These are phyloP conservation scores for Rhynchotus rufescens DNA, from an alignment of 2,797 vertebrate species.

Conservation along the genomic window DNA sequence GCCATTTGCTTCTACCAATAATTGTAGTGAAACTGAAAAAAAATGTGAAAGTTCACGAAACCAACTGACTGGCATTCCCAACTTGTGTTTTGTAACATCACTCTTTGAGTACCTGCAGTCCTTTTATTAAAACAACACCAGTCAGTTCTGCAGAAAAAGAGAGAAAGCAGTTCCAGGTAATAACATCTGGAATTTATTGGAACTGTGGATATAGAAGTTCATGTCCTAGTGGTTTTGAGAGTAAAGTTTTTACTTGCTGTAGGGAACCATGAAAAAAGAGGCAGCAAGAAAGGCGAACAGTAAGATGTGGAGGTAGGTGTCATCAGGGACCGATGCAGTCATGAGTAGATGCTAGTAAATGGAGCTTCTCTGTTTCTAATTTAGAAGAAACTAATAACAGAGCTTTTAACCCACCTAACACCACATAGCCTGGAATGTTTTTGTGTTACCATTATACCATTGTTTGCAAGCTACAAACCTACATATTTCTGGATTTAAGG, in stretches of 20 bases:
- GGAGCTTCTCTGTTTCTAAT: neutral
- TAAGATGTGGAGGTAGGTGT: neutral
- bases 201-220: neutral
- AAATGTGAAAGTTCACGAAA: neutral
- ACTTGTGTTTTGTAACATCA: neutral
- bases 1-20: neutral
- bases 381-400: neutral
- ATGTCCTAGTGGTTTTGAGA: neutral
- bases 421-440: neutral
- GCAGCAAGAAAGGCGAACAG: neutral
- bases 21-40: neutral
- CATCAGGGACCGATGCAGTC: neutral
- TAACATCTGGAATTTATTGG: neutral
- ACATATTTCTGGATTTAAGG: neutral
- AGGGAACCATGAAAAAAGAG: neutral
- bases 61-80: neutral
- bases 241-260: neutral
- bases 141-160: neutral
- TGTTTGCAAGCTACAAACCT: neutral
- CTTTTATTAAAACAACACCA: neutral
- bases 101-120: neutral
- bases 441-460: neutral
- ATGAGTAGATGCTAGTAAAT: neutral
- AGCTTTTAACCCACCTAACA: neutral
- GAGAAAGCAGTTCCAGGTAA: neutral